Evolutionary conservation across 2,888 invertebrate genomes (phyloP), one percentile per base, ranked within the genome.

Genomic region (Pollenia amentaria): DNA sequence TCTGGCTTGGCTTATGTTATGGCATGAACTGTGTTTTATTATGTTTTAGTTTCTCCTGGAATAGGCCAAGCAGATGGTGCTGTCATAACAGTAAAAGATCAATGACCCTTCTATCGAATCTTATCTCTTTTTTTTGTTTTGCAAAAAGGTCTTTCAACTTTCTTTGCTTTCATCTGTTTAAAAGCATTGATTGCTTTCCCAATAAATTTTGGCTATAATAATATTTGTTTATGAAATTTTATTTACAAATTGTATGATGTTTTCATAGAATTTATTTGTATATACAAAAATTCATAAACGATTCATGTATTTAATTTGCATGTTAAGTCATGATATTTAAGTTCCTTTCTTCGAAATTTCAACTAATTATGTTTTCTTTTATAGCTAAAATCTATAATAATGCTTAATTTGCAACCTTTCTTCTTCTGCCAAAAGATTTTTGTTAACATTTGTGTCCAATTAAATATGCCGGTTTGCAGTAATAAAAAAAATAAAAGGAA

Each of bases 71-170:
- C 46, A 48, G 16, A 40, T 73, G 29, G 46, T 6, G 29, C 9
- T n/a, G 46, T 73, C 44, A 64, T 44, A 14, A 16, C 18, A 18
- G 16, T 12, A 4, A 3, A 48, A 60, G 78, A 40, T 38, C 29
- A 67, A 55, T 55, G 44, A 67, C 29, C 81, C 40, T 73, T 64
- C n/a, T 57, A 57, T 21, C 21, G n/a, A 11, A 11, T 72, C 29
- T 16, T n/a, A 11, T 10, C 16, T 73, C 18, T 55, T 16, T 55
- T n/a, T 12, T 40, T 73, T 75, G 18, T 42, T 53, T 10, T 16
- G 9, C 11, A n/a, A 9, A 69, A 57, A 78, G 69, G 67, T 79
- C 69, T 73, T 79, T 79, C 60, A 78, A 79, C 78, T 79, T 84
- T 79, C 48, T 42, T 60, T 73, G 57, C 29, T 38, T 67, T 21